Evolutionary conservation across 2,797 vertebrate genomes (phyloP).

Genomic region (Knipowitschia caucasica): DNA sequence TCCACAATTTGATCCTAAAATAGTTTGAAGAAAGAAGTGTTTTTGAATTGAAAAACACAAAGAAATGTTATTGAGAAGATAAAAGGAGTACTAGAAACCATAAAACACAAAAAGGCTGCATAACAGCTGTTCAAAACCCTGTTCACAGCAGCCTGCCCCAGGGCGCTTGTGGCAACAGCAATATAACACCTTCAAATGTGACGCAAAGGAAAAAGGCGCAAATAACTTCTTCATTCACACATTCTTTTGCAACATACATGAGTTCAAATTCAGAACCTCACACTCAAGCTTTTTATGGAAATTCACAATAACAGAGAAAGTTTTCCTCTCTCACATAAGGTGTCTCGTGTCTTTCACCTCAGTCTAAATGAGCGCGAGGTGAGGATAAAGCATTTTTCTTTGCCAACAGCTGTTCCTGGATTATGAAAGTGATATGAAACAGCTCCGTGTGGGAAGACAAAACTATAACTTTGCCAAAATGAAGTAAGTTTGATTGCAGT

Average conservation of each 20-base stretch:
- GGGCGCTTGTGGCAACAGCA: no score
- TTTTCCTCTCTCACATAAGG: not conserved
- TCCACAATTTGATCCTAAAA: no score
- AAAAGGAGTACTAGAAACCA: no score
- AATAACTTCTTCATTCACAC: not conserved
- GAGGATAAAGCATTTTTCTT: not conserved
- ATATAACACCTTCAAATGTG: no score
- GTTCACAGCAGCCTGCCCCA: no score
- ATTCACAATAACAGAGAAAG: not conserved
- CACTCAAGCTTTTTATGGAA: not conserved
- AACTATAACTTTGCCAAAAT: slow-evolving; percentile 1
- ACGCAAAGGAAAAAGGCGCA: no score
- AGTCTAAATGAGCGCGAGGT: not conserved
- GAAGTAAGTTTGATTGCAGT: not conserved
- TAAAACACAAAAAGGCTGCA: no score
- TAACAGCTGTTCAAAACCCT: no score
- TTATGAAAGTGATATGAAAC: not conserved
- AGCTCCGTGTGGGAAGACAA: slow-evolving; percentile 5
- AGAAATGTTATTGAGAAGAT: no score
- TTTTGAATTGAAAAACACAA: no score
- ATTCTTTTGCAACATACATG: not conserved
- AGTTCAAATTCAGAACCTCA: not conserved
- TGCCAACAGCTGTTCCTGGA: not conserved
- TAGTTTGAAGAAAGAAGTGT: no score
- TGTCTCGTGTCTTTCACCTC: not conserved